Conservation (phyloP, 1,140 invertebrate genomes). For the Trachelipus rathkii region DNA sequence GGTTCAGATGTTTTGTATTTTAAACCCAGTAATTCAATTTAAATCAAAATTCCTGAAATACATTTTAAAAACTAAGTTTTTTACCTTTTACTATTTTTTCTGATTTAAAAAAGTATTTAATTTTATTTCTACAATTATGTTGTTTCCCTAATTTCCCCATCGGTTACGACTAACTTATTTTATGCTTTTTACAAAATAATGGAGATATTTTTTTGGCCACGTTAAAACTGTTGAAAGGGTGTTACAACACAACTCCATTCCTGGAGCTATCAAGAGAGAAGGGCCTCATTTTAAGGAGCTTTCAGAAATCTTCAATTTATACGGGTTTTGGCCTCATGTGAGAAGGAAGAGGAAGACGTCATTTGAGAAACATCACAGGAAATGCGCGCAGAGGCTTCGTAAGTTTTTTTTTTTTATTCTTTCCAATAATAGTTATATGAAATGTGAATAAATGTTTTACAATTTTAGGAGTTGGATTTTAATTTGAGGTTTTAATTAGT, state of each 20-base stretch:
- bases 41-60: no score
- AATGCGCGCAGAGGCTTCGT: slow-evolving; percentile 32
- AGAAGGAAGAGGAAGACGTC: slow-evolving; percentile 28
- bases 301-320: slow-evolving; percentile 28
- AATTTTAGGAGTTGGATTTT: no score
- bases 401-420: slow-evolving; percentile 13
- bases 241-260: slow-evolving; percentile 33
- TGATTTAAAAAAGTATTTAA: no score
- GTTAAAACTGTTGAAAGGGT: slow-evolving; percentile 37
- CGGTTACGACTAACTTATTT: slow-evolving; percentile 17
- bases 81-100: no score
- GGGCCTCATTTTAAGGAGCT: slow-evolving; percentile 33
- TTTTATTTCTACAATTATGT: no score
- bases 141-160: background rate
- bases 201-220: slow-evolving; percentile 33
- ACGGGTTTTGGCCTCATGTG: slow-evolving; percentile 32
- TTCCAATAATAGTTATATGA: no score
- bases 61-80: no score
- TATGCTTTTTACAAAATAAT: slow-evolving; percentile 27
- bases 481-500: no score
- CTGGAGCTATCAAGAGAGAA: slow-evolving; percentile 34
- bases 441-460: no score
- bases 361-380: slow-evolving; percentile 29
- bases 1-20: no score
- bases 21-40: no score